phyloP scores from a whole-genome alignment of 2,888 invertebrate species.

The Thecocarcelia acutangulata region DNA sequence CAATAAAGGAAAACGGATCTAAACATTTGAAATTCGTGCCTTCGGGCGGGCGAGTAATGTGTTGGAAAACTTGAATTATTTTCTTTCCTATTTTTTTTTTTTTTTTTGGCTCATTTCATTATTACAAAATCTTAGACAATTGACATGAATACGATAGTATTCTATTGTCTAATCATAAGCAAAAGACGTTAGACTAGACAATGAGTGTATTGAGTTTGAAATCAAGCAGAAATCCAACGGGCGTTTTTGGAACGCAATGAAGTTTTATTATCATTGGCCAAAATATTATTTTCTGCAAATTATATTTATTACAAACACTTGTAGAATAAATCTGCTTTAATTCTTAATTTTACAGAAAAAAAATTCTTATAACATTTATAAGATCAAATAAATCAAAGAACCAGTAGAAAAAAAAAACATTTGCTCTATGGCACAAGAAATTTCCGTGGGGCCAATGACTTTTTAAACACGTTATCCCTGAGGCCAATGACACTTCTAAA shows the following conservation, averaged over 20 bases:
- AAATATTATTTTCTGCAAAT: conserved; percentile 18
- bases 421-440: too few species aligned
- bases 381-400: too few species aligned
- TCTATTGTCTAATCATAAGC: conserved; percentile 16
- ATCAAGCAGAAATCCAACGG: neutral
- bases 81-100: neutral
- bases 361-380: too few species aligned
- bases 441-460: too few species aligned
- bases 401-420: too few species aligned
- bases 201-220: neutral
- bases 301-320: neutral
- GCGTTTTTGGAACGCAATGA: neutral
- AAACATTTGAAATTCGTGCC: conserved; percentile 54
- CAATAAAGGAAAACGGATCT: conserved; percentile 56
- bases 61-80: conserved; percentile 31
- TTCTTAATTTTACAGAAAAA: too few species aligned
- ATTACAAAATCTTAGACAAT: conserved; percentile 37
- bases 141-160: conserved; percentile 10
- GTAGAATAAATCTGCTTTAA: too few species aligned
- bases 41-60: conserved; percentile 49
- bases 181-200: conserved; percentile 8
- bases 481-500: too few species aligned
- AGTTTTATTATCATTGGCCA: conserved; percentile 1
- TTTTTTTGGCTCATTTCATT: neutral
- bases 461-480: too few species aligned